Evolutionary conservation across 2,797 vertebrate species (phyloP).

Genomic region (Bryconaethiops microstoma): DNA sequence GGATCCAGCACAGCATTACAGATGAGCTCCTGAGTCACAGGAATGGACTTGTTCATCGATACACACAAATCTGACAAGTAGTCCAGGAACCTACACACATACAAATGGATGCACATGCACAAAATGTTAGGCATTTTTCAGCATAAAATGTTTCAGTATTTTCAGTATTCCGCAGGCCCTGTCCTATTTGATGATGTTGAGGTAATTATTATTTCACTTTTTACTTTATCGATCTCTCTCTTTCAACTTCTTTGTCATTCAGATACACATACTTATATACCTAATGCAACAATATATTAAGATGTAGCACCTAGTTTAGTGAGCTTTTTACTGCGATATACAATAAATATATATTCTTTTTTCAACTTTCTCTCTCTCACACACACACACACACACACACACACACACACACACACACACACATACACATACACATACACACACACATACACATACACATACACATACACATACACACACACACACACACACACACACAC

Average conservation of each 20-base stretch:
- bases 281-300: too few relatives aligned
- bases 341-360: not conserved
- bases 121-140: not conserved
- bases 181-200: too few relatives aligned
- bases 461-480: constrained; percentile 64
- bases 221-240: too few relatives aligned
- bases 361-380: too few relatives aligned
- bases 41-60: constrained; percentile 98
- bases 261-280: too few relatives aligned
- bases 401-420: too few relatives aligned
- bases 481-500: constrained; percentile 64
- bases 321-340: not conserved
- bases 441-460: too few relatives aligned
- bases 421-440: constrained; percentile 64
- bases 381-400: constrained; percentile 64
- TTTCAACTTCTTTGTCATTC: too few relatives aligned
- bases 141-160: too few relatives aligned
- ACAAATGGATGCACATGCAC: constrained; percentile 16
- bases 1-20: constrained; percentile 96
- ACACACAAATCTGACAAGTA: constrained; percentile 98
- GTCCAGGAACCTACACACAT: constrained; percentile 88
- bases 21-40: constrained; percentile 97
- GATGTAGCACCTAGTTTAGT: too few relatives aligned
- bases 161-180: too few relatives aligned
- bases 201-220: too few relatives aligned